Base-by-base conservation (phyloP, 2,797 vertebrate species). In the Pempheris klunzingeri region DNA sequence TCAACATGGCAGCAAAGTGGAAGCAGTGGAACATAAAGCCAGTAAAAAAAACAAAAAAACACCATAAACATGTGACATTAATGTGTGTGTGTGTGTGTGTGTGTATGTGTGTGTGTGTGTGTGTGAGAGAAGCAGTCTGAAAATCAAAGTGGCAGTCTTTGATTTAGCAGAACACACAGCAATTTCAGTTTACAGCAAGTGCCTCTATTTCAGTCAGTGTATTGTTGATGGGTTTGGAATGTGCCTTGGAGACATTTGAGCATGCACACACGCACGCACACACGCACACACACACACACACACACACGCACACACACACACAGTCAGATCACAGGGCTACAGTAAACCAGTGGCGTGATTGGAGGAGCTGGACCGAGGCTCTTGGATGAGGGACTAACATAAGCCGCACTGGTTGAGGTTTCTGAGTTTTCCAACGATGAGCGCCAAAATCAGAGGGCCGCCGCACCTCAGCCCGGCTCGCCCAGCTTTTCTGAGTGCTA, bases 161-260 rank as follows among this genome's bases (percentile, higher is more conserved):
- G 60, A 80, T 88, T 82, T 59, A 65, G 62, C 60, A 78, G 67
- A 88, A 78, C 58, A 68, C 65, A 75, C 61, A 63, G 70, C 64
- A 70, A 81, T 61, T 60, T 65, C 20, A 77, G 52, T 74, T 67
- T 82, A 89, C 87, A 91, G 84, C 78, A 72, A 71, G 39, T 88
- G 80, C 73, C 58, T 77, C 63, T 84, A 54, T 86, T 77, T 91
- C 59, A 77, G 82, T 92, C 91, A 91, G 90, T 93, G 90, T 92
- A 87, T 78, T 78, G 65, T 57, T 75, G 78, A 78, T 72, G 77
- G 76, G 59, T 77, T 77, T 78, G 79, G 71, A 82, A 90, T 91
- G 91, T 90, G 90, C 80, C 81, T 77, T 26, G 46, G 64, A 86
- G 73, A 89, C 81, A 18, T 71, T 44, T 36, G 24, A 65, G n/a